Base-by-base conservation (phyloP, 2,888 invertebrate genomes). In the Conus canariensis region DNA sequence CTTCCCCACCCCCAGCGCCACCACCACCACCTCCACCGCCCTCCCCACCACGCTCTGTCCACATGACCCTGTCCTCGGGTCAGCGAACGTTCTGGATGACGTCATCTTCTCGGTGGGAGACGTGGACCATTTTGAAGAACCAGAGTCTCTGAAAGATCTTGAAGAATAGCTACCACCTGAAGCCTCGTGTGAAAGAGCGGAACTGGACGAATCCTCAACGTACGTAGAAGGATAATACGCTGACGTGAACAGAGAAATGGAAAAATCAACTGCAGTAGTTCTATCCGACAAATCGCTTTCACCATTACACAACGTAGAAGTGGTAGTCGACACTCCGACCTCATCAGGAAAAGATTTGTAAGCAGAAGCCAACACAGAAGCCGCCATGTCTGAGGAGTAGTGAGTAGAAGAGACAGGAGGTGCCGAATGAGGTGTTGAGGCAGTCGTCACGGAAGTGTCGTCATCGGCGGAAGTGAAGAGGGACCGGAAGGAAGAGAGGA, bases 1-100 rank as follows among this genome's bases (percentile, higher is more conserved):
- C 9, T 16, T 83, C 22, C 56, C 58, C 67, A 92, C 83, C 16
- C 91, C 92, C 45, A 92, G 80, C 58, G 90, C 89, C 45, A 92
- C 88, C 30, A 67, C 90, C 45, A 92, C 70, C 80, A 91, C 90
- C 22, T 9, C 56, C 22, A 19, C 19, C 56, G 16, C 70, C 45
- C 6, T 14, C 45, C 58, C 19, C 74, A n/a, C 67, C 25, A 70
- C 60, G 0, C 77, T 30, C 9, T 58, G 22, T 7, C 80, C 64
- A 58, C 25, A 4, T 19, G 70, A 22, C 22, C 22, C 70, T 70
- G 70, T 22, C 8, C 3, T 58, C 59, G n/a, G 64, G 9, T 60
- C 64, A 1, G 3, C 25, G 45, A n/a, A 77, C 22, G 59, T n/a
- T 10, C 60, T 64, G n/a, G 60, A 10, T 60, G 85, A 67, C 10